These are phyloP conservation scores for Aproaerema taeniolella DNA, from an alignment of 2,888 invertebrate species.

Conservation along the genomic window DNA sequence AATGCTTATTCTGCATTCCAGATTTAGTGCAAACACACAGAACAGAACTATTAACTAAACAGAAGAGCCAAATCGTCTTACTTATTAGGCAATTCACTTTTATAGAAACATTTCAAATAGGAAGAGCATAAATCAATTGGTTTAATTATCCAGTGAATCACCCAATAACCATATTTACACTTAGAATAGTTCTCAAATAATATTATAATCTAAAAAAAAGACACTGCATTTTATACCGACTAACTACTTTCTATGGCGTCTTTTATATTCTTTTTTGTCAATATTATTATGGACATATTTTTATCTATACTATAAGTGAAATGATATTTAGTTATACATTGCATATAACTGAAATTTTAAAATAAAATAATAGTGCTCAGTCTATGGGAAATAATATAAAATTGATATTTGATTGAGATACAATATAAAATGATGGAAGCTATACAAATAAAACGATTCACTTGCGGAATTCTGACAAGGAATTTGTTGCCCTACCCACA, in stretches of 20 bases:
- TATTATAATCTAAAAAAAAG: slow-evolving; percentile 21
- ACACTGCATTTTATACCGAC: slow-evolving; percentile 33
- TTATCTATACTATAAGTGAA: background rate
- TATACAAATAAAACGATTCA: too few relatives aligned
- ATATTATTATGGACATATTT: slow-evolving; percentile 4
- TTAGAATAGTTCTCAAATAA: background rate
- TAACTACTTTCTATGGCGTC: slow-evolving; percentile 25
- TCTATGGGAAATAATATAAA: too few relatives aligned
- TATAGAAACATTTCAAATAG: too few relatives aligned
- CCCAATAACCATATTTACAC: slow-evolving; percentile 1
- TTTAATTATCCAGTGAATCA: background rate
- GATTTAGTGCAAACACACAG: too few relatives aligned
- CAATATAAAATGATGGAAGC: too few relatives aligned
- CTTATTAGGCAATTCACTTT: too few relatives aligned
- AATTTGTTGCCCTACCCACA: too few relatives aligned
- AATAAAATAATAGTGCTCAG: background rate
- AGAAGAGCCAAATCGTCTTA: too few relatives aligned
- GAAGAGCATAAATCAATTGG: background rate
- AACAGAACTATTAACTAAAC: too few relatives aligned
- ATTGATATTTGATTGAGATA: too few relatives aligned
- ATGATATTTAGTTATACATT: slow-evolving; percentile 8
- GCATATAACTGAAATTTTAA: slow-evolving; percentile 4
- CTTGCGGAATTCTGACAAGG: too few relatives aligned
- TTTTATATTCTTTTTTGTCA: slow-evolving; percentile 6
- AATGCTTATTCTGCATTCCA: too few relatives aligned